Evolutionary conservation across 2,113 vertebrate species (phyloP).

Genomic region (Dicentrarchus labrax): DNA sequence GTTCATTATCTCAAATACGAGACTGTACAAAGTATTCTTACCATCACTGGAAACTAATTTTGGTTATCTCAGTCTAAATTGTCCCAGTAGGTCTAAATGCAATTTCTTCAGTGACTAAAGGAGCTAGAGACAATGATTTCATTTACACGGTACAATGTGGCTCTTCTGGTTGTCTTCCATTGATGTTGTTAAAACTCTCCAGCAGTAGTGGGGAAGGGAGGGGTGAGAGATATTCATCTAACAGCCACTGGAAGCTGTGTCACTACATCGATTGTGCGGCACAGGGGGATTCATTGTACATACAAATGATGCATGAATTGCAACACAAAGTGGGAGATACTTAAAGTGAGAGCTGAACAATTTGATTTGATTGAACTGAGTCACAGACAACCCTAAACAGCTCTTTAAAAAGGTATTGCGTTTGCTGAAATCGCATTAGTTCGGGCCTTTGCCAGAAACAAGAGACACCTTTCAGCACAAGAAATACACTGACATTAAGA

Average conservation of each 20-base stretch:
- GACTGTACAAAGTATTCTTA: background rate
- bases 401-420: constrained; percentile 40
- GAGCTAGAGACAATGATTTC: constrained; percentile 42
- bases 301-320: constrained; percentile 53
- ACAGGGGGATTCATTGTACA: constrained; percentile 46
- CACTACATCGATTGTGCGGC: constrained; percentile 52
- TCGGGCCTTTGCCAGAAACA: constrained; percentile 29
- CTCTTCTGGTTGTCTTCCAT: constrained; percentile 26
- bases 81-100: constrained; percentile 33
- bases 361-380: constrained; percentile 63
- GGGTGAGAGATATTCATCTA: constrained; percentile 43
- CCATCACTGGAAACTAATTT: constrained; percentile 30
- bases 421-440: constrained; percentile 43
- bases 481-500: constrained; percentile 29
- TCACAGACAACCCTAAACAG: constrained; percentile 44
- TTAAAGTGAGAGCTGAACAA: constrained; percentile 49
- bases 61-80: constrained; percentile 38
- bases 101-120: constrained; percentile 34
- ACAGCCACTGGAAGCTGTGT: constrained; percentile 45
- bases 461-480: constrained; percentile 29
- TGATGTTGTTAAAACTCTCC: constrained; percentile 43
- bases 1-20: constrained; percentile 11
- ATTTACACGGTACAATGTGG: constrained; percentile 46
- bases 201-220: constrained; percentile 7
- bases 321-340: constrained; percentile 39